Base-by-base conservation (phyloP, 2,113 vertebrate genomes). In the Zapus hudsonius region DNA sequence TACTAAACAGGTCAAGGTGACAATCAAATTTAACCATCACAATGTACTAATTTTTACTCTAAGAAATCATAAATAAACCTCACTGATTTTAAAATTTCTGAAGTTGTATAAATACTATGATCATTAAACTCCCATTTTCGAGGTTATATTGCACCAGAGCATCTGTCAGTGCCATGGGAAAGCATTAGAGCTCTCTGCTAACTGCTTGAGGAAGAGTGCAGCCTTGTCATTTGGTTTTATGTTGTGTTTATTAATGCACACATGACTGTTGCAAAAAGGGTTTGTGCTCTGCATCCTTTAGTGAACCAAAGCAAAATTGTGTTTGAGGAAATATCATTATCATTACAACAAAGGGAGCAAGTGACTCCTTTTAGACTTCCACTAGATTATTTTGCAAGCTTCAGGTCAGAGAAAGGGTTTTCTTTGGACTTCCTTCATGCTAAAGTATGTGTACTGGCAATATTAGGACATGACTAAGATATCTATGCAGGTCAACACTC, bases 81-180 rank as follows among this genome's bases (percentile, higher is more conserved):
- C 75, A 93, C 89, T 87, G 63, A 96, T 95, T 93, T 94, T 67
- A 87, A 87, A 76, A 47, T 78, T 92, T 95, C 86, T 63, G 66
- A 92, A 93, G 69, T 89, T 93, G 63, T 86, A 64, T 79, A 90
- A 91, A 91, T 78, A 84, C 27, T 59, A 79, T 61, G 85, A 72
- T 90, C 86, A 87, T 90, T 95, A 92, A 87, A 61, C 64, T 93
- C 29, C 33, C 80, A 31, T 96, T 92, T 44, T 86, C 40, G 83
- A 93, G 70, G 33, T 93, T 73, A 76, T 63, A 55, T 74, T 87
- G 91, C 85, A 93, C 76, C 67, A 36, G 47, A 64, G 31, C 67
- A 91, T 78, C 95, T 96, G 87, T 92, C 83, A 89, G 38, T 91
- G 82, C 63, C 22, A 36, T 0, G 0, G 80, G 80, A 90, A 94